Evolutionary conservation across 2,797 vertebrate genomes (phyloP), one percentile per base, ranked within the genome.

Genomic region (Emys orbicularis): DNA sequence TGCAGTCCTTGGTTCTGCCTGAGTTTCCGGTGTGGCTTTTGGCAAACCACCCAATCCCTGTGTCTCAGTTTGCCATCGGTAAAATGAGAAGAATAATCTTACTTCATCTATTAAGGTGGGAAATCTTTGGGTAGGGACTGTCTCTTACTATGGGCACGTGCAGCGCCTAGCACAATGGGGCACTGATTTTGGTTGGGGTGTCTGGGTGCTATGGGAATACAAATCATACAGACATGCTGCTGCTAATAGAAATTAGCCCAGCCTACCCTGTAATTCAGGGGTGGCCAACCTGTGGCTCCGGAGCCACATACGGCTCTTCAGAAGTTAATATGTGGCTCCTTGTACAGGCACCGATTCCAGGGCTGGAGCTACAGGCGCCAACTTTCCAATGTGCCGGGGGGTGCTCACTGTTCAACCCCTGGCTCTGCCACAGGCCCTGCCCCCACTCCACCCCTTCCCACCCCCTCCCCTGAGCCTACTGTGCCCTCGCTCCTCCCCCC

Each of bases 181-280:
- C 8, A 34, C 61, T 65, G 34, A 65, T n/a, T 65, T 65, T n/a
- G 15, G 8, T 16, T 34, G 15, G 61, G 59, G 57, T 6, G 3
- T 61, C 57, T 65, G 34, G 15, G 34, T 1, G 15, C 16, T n/a
- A 13, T 47, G 93, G 21, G 1, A 54, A 2, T 57, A 23, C 0
- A 2, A 41, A 2, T 6, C 31, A 89, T 65, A 25, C 21, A 59
- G 44, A 37, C 8, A 7, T 79, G 53, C 49, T 86, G 41, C 81
- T 18, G 23, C 4, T 29, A 27, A 80, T n/a, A 85, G 76, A 77
- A 59, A 13, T 86, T 27, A 74, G 1, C 81, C 50, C 81, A 44
- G 11, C 27, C 85, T 94, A n/a, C 65, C n/a, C 65, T 89, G 79
- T 44, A 44, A 44, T 44, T 44, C 44, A 8, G 44, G 44, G 7